Conservation (phyloP, 1,140 invertebrate genomes). For the Kradibia gibbosae region DNA sequence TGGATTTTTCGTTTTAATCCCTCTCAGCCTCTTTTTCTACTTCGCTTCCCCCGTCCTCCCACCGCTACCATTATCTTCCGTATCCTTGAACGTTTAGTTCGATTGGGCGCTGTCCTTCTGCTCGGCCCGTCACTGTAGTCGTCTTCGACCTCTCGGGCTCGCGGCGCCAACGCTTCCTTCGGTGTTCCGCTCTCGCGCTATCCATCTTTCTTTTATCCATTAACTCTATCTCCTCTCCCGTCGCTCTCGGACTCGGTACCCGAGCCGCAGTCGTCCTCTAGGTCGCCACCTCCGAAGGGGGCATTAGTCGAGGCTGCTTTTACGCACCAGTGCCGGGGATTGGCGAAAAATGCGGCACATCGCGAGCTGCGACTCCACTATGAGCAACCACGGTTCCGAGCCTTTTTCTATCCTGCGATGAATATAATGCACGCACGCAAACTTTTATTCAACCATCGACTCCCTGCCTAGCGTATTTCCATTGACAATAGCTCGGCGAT, state of each 20-base stretch:
- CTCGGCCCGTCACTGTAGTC: neutral
- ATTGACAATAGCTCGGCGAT: slow-evolving; percentile 25
- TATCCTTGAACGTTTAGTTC: too few species aligned
- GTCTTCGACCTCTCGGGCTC: neutral
- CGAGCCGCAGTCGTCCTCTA: too few species aligned
- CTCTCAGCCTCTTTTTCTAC: neutral
- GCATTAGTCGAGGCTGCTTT: neutral
- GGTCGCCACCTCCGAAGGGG: too few species aligned
- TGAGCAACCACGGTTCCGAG: neutral
- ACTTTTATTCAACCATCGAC: neutral
- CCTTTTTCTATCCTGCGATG: neutral
- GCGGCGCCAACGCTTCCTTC: neutral
- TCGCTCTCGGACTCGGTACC: too few species aligned
- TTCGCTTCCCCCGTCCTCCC: neutral
- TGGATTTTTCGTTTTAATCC: neutral
- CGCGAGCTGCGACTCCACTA: neutral
- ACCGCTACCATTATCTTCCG: too few species aligned
- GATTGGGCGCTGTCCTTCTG: neutral
- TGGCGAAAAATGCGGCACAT: slow-evolving; percentile 28
- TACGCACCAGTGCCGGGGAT: neutral
- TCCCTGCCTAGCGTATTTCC: neutral
- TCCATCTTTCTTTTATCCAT: slow-evolving; percentile 13
- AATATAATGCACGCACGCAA: slow-evolving; percentile 1
- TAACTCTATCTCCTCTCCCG: slow-evolving; percentile 20
- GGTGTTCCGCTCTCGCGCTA: neutral